Base-by-base conservation (phyloP, 2,797 vertebrate species). In the Clarias laeviceps region DNA sequence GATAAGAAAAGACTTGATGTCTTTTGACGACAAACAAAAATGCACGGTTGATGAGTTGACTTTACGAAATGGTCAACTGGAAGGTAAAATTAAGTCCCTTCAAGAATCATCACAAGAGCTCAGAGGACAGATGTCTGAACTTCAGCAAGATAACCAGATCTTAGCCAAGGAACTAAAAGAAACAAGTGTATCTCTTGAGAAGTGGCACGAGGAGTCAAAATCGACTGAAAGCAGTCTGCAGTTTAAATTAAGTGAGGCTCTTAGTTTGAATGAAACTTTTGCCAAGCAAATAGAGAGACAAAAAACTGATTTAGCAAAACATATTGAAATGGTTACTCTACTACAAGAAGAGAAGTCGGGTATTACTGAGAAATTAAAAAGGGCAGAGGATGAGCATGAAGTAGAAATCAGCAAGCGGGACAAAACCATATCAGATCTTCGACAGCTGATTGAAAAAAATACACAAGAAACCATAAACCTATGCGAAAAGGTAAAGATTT, bases 401-500 rank as follows among this genome's bases (percentile, higher is more conserved):
- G 40, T 84, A n/a, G 91, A 95, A 54, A 54, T 96, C 57, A 89
- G 87, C 11, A 82, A 91, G 87, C 95, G 94, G 87, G 93, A 92
- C 0, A 82, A 88, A 0, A 82, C n/a, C 4, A 77, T 96, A 0
- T 88, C 89, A 86, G 94, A 95, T 77, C 92, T 97, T 27, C 91
- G 93, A 3, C 82, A 90, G 11, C 73, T 94, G 17, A 90, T 94
- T 5, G 91, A 88, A 86, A 90, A n/a, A 37, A 93, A 96, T 80
- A 87, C 88, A 9, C 93, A 93, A 54, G 96, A 97, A 84, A 93
- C 92, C 0, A 85, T 95, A 37, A 95, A 89, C 80, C 91, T 97
- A 0, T 94, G 93, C 68, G 96, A 98, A 89, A 97, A 96, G 89
- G 95, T 97, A 8, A 94, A 93, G 61, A 97, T 97, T 92, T 87